A percentile compares a stretch with the other conserved stretches of the same genome.
phyloP scores from a whole-genome alignment of 2,888 invertebrate species.

The Agonopterix alstromeriana region DNA sequence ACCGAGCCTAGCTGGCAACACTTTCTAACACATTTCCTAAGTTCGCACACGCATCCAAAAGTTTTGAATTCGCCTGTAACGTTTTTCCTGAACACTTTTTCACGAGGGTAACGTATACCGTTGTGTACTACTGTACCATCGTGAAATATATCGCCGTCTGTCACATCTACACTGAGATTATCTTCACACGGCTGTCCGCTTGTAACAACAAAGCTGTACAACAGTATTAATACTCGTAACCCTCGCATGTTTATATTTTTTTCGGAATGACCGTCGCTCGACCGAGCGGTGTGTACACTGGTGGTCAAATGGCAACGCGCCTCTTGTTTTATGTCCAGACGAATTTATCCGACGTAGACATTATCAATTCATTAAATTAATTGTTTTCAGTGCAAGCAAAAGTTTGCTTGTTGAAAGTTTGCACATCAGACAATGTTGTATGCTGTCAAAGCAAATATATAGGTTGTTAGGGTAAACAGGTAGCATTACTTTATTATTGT shows the following conservation, averaged over 20 bases:
- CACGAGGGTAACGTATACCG: constrained; percentile 32
- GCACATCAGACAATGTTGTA: background rate
- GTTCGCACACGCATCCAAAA: constrained; percentile 50
- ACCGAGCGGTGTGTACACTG: background rate
- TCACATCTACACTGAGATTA: constrained; percentile 37
- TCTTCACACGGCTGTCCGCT: constrained; percentile 34
- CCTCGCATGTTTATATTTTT: too few species aligned
- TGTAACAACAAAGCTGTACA: background rate
- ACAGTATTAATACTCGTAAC: background rate
- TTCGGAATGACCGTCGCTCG: background rate
- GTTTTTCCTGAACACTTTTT: constrained; percentile 35
- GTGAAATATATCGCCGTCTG: constrained; percentile 17
- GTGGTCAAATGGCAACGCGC: background rate
- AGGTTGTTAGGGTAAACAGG: too few species aligned
- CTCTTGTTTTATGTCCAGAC: constrained; percentile 2
- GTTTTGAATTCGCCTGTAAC: constrained; percentile 30
- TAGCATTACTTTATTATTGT: too few species aligned
- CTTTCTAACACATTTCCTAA: constrained; percentile 45
- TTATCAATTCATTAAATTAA: constrained; percentile 2
- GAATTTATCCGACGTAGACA: background rate
- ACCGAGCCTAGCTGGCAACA: constrained; percentile 48
- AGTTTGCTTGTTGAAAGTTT: background rate
- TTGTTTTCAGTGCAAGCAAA: constrained; percentile 2
- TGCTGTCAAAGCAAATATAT: too few species aligned
- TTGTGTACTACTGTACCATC: constrained; percentile 29